phyloP scores from a whole-genome alignment of 2,797 vertebrate species.

The Characodon lateralis region DNA sequence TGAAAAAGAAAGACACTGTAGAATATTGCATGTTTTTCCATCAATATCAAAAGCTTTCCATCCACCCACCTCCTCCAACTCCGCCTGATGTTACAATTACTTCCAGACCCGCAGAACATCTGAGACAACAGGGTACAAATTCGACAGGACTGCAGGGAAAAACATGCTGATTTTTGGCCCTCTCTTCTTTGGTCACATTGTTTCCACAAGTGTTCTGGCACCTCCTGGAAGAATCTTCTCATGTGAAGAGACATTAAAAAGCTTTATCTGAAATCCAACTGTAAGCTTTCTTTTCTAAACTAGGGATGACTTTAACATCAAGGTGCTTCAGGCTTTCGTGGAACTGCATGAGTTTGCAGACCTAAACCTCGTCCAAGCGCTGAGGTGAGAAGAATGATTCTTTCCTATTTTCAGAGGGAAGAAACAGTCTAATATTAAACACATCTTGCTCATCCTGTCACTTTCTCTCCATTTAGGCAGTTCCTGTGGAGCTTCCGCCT shows the following conservation, averaged over 20 bases:
- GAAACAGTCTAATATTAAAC: neutral
- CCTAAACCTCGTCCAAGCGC: constrained; percentile 94
- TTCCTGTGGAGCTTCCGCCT: constrained; percentile 98
- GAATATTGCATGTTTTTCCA: constrained; percentile 51
- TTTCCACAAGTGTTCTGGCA: constrained; percentile 18
- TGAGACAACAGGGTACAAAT: constrained; percentile 43
- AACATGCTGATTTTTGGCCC: constrained; percentile 43
- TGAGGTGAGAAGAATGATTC: constrained; percentile 82
- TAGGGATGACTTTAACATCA: constrained; percentile 98
- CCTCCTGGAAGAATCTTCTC: constrained; percentile 11
- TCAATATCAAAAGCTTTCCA: constrained; percentile 19
- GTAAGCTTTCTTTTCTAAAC: constrained; percentile 34
- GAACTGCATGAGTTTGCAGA: constrained; percentile 98
- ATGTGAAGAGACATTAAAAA: constrained; percentile 7
- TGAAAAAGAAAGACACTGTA: constrained; percentile 41
- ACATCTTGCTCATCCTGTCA: neutral
- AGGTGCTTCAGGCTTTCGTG: constrained; percentile 96
- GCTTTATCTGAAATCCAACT: neutral
- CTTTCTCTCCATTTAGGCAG: constrained; percentile 80
- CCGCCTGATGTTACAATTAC: constrained; percentile 66
- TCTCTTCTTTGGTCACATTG: constrained; percentile 30
- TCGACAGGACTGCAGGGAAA: constrained; percentile 63
- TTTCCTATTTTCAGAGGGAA: neutral
- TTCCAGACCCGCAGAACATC: constrained; percentile 59
- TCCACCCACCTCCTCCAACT: neutral